These are phyloP conservation scores for Thryonomys swinderianus DNA, from an alignment of 2,113 vertebrate species.

Conservation along the genomic window DNA sequence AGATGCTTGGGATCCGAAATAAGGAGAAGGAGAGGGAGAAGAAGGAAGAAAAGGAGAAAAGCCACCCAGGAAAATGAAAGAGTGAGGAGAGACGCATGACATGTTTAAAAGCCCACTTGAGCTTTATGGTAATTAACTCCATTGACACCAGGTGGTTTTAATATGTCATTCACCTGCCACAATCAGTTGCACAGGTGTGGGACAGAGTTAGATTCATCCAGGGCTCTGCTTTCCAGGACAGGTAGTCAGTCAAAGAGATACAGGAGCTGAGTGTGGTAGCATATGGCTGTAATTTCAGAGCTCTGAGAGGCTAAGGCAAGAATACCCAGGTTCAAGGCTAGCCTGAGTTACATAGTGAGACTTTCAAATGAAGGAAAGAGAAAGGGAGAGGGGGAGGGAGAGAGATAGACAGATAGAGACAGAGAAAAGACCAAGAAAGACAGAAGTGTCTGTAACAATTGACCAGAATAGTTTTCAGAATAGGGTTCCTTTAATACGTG, in stretches of 20 bases:
- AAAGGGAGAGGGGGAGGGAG: background rate
- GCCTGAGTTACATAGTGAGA: background rate
- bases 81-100: background rate
- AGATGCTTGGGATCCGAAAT: background rate
- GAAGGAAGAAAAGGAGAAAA: background rate
- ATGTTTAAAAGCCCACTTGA: background rate
- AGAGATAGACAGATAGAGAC: no score
- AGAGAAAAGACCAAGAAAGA: fast-evolving
- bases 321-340: background rate
- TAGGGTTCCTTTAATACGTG: no score
- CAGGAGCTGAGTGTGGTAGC: background rate
- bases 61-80: background rate
- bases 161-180: background rate
- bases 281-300: background rate
- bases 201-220: background rate
- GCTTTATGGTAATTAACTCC: background rate
- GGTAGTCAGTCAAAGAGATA: background rate
- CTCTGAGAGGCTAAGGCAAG: background rate
- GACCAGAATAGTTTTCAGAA: constrained; percentile 6
- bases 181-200: no score
- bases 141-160: background rate
- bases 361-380: background rate
- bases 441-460: background rate
- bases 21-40: background rate
- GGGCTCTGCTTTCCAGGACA: background rate